Evolutionary conservation across 1,140 invertebrate species (phyloP).

Genomic region (Euura saliciscinereae): DNA sequence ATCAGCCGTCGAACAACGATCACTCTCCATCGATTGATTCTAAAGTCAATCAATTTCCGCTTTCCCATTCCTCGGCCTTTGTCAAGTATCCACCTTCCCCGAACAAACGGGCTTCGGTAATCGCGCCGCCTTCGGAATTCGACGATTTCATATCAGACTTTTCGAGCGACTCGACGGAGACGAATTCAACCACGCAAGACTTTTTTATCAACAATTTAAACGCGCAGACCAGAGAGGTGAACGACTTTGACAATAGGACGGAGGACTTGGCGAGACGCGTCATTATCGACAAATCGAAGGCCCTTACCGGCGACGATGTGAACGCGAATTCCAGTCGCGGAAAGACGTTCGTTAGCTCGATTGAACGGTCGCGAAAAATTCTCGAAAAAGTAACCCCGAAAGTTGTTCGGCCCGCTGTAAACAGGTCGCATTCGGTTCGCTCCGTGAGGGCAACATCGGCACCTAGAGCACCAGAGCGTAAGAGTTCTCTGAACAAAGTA

Average conservation of each 20-base stretch:
- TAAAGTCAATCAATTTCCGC: slow-evolving; percentile 30
- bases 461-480: slow-evolving; percentile 5
- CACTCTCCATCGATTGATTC: slow-evolving; percentile 28
- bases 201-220: slow-evolving; percentile 16
- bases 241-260: slow-evolving; percentile 3
- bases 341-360: slow-evolving; percentile 20
- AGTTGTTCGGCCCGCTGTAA: slow-evolving; percentile 21
- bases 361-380: slow-evolving; percentile 28
- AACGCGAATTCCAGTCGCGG: slow-evolving; percentile 3
- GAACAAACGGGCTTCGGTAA: slow-evolving; percentile 49
- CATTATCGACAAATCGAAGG: slow-evolving; percentile 49
- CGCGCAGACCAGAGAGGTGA: neutral
- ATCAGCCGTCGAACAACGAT: neutral
- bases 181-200: slow-evolving; percentile 42
- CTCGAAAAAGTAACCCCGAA: slow-evolving; percentile 30
- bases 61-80: slow-evolving; percentile 58
- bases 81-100: slow-evolving; percentile 42
- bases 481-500: neutral
- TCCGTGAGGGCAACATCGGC: slow-evolving; percentile 38
- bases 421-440: slow-evolving; percentile 37
- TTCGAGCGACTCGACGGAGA: slow-evolving; percentile 52
- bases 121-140: slow-evolving; percentile 55
- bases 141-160: slow-evolving; percentile 47
- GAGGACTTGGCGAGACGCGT: slow-evolving; percentile 31
- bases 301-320: slow-evolving; percentile 5